A percentile compares a stretch with the other conserved stretches of the same genome.
Evolutionary conservation across 2,888 invertebrate genomes (phyloP).

Genomic region (Polydrusus pterygomalis): DNA sequence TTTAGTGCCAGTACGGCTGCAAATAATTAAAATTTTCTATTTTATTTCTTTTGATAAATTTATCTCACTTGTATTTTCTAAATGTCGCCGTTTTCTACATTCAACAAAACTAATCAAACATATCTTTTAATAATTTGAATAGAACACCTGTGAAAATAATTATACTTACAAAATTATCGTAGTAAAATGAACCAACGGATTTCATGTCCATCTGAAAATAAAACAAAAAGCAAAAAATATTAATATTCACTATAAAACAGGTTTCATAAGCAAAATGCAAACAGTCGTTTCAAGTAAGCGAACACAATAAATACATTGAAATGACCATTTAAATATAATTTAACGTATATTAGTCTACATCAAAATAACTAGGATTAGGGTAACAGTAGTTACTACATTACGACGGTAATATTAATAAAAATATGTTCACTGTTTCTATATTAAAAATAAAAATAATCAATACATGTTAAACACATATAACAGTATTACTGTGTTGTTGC

Average conservation of each 20-base stretch:
- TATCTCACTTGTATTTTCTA: too few species aligned
- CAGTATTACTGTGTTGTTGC: slow-evolving; percentile 69
- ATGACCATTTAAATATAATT: slow-evolving; percentile 30
- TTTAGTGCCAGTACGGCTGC: too few species aligned
- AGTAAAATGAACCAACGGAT: slow-evolving; percentile 96
- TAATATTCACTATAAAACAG: slow-evolving; percentile 45
- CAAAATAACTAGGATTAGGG: slow-evolving; percentile 38
- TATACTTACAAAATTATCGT: slow-evolving; percentile 96
- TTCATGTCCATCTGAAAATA: slow-evolving; percentile 95
- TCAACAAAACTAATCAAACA: too few species aligned
- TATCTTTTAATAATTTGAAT: too few species aligned
- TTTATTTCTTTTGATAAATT: too few species aligned
- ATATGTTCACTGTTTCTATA: slow-evolving; percentile 32
- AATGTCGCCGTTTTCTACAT: too few species aligned
- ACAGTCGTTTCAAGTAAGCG: slow-evolving; percentile 26
- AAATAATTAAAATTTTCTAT: too few species aligned
- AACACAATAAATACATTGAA: slow-evolving; percentile 32
- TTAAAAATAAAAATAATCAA: slow-evolving; percentile 37
- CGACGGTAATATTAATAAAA: slow-evolving; percentile 1
- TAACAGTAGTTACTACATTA: slow-evolving; percentile 42
- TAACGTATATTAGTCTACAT: slow-evolving; percentile 48
- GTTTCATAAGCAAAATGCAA: slow-evolving; percentile 50
- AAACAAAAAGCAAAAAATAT: slow-evolving; percentile 61
- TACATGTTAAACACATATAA: slow-evolving; percentile 40
- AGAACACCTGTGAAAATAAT: too few species aligned